phyloP scores from a whole-genome alignment of 2,888 invertebrate genomes.

The Noctua pronuba region DNA sequence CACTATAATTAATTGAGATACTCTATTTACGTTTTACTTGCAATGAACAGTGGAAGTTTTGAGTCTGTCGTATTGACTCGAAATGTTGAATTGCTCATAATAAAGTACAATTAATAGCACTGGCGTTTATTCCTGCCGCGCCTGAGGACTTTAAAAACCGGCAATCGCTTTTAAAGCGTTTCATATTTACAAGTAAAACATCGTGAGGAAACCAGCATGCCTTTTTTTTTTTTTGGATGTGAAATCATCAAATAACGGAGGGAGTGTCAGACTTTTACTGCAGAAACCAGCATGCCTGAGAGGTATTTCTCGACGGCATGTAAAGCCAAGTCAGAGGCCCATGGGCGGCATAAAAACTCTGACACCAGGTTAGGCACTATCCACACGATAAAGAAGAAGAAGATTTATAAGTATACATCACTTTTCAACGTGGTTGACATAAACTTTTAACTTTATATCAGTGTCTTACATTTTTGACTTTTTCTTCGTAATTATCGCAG shows the following conservation, averaged over 20 bases:
- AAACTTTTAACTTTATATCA: not conserved
- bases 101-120: not conserved
- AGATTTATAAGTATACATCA: no score
- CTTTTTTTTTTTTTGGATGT: no score
- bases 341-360: no score
- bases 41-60: slow-evolving; percentile 23
- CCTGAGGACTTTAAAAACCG: not conserved
- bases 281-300: no score
- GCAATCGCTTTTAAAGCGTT: not conserved
- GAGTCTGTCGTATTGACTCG: slow-evolving; percentile 20
- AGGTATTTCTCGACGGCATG: no score
- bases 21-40: slow-evolving; percentile 43
- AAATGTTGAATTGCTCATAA: not conserved
- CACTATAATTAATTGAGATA: slow-evolving; percentile 51
- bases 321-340: no score
- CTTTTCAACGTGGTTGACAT: not conserved
- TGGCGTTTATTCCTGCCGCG: not conserved
- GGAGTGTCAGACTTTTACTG: no score
- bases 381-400: no score
- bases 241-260: no score
- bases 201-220: no score
- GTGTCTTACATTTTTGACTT: not conserved
- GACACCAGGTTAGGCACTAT: no score
- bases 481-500: not conserved
- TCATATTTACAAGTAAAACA: no score